Evolutionary conservation across 2,797 vertebrate species (phyloP).

Genomic region (Psittacula echo): DNA sequence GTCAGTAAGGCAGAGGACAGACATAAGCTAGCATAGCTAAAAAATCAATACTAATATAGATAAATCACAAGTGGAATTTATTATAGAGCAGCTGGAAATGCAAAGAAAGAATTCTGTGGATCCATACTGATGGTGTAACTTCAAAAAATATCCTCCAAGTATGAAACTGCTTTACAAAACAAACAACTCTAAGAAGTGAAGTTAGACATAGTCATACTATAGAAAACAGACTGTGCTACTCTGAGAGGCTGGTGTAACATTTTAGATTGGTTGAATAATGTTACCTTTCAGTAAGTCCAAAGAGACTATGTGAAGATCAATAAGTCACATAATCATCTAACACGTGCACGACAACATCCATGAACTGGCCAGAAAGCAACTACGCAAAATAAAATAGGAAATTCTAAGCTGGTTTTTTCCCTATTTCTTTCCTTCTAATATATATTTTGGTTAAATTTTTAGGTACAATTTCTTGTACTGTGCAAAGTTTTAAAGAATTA

Average conservation of each 20-base stretch:
- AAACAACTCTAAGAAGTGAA: neutral
- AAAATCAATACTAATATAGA: slow-evolving; percentile 37
- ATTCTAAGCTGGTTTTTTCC: neutral
- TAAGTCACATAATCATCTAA: neutral
- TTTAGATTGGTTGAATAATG: neutral
- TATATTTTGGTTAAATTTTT: neutral
- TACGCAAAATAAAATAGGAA: neutral
- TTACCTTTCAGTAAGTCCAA: neutral
- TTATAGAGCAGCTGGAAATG: slow-evolving; percentile 25
- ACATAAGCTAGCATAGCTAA: slow-evolving; percentile 5
- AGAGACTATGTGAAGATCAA: neutral
- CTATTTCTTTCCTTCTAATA: neutral
- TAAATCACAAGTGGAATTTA: slow-evolving; percentile 20
- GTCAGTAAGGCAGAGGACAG: slow-evolving; percentile 27
- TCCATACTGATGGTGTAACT: neutral
- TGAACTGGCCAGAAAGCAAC: neutral
- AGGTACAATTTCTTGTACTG: neutral
- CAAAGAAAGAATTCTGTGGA: neutral
- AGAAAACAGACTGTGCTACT: neutral
- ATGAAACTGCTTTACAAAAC: slow-evolving; percentile 3
- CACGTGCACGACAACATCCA: neutral
- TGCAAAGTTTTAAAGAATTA: neutral
- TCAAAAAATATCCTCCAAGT: neutral
- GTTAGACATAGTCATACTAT: neutral
- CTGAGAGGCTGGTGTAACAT: neutral